Base-by-base conservation (phyloP, 2,888 invertebrate species). In the Apodemia duryi region DNA sequence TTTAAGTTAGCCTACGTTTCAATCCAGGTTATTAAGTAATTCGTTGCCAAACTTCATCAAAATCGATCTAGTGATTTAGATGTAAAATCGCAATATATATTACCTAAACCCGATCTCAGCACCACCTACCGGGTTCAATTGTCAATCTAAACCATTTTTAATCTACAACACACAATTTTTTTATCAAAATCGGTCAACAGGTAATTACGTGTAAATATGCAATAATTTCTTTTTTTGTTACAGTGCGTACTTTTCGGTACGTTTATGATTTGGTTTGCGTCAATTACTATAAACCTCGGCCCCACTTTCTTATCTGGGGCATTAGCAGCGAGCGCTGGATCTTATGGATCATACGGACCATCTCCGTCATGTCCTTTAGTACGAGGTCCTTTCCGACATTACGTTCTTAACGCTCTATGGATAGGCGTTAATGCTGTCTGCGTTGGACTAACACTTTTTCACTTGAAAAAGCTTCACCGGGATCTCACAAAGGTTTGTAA, bases 201-300 rank as follows among this genome's bases (percentile, higher is more conserved):
- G 21, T 21, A 21, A 21, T 21, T 43, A 43, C 43, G 10, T 11
- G 9, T 43, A 41, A 41, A 43, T n/a, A 49, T 6, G 49, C 13
- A n/a, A 4, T 49, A n/a, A 49, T 49, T 49, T 49, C 6, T 9
- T 41, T 63, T 7, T 77, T 86, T 86, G 78, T 90, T 89, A 29
- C 95, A 97, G 93, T 98, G 98, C 86, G 97, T 97, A 69, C 93
- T 97, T 63, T 98, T 98, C 86, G 97, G 97, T 70, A 95, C 97
- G 64, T 96, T 97, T 86, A 97, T 97, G 95, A 97, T 97, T 80
- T 98, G 97, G 97, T 97, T 98, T 88, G 96, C 97, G 65, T 96
- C 96, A 72, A 95, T 97, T 81, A 96, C 97, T 64, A 96, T 97
- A 83, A 97, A 98, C 90, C 94, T 98, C 74, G 97, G 97, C 38